These are phyloP conservation scores for Argyrosomus regius DNA, from an alignment of 2,797 vertebrate genomes.

Conservation along the genomic window DNA sequence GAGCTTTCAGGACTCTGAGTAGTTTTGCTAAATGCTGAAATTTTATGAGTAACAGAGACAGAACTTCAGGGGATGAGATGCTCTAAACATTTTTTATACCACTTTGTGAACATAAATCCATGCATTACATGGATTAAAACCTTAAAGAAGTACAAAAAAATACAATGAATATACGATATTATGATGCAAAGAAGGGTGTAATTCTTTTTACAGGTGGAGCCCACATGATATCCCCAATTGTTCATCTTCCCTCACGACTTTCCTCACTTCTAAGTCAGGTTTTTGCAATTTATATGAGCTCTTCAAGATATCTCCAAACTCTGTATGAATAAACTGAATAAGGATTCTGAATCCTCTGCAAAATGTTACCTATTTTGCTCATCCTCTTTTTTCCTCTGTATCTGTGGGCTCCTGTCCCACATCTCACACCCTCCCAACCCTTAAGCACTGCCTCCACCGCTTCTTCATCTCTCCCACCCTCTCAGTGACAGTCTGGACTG, in stretches of 20 bases:
- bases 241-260: background rate
- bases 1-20: slow-evolving; percentile 30
- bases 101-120: slow-evolving; percentile 5
- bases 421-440: slow-evolving; percentile 24
- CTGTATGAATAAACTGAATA: slow-evolving; percentile 13
- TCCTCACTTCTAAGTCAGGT: background rate
- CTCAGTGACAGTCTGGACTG: slow-evolving; percentile 71
- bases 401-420: slow-evolving; percentile 21
- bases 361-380: slow-evolving; percentile 6
- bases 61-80: background rate
- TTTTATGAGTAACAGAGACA: slow-evolving; percentile 31
- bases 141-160: background rate
- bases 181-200: slow-evolving; percentile 3
- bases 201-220: background rate
- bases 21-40: slow-evolving; percentile 27
- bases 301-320: background rate
- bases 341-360: slow-evolving; percentile 3
- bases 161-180: background rate
- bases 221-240: background rate
- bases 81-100: background rate
- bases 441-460: slow-evolving; percentile 40
- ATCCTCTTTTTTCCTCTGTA: slow-evolving; percentile 14
- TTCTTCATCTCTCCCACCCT: slow-evolving; percentile 50
- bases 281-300: slow-evolving; percentile 1
- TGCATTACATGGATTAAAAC: slow-evolving; percentile 16